Evolutionary conservation across 2,888 invertebrate genomes (phyloP).

Genomic region (Eretmocerus hayati): DNA sequence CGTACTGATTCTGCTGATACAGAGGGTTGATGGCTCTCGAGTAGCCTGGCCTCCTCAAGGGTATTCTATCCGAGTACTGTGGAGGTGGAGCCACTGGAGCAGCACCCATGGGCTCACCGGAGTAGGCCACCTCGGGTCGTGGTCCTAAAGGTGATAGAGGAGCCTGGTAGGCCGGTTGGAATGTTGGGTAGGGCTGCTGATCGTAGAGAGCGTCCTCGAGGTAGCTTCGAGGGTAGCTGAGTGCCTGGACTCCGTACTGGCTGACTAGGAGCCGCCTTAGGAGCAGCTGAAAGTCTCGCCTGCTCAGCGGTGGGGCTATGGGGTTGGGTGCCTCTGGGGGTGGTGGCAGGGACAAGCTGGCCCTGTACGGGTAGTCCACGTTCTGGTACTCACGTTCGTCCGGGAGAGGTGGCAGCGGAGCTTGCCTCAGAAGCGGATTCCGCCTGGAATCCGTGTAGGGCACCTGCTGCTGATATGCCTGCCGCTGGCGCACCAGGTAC

Average conservation of each 20-base stretch:
- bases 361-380: conserved; percentile 34
- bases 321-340: conserved; percentile 51
- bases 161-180: conserved; percentile 45
- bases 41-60: conserved; percentile 33
- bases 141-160: conserved; percentile 26
- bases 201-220: conserved; percentile 43
- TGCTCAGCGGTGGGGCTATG: conserved; percentile 63
- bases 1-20: conserved; percentile 36
- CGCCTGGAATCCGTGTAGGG: conserved; percentile 28
- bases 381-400: conserved; percentile 37
- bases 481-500: conserved; percentile 30
- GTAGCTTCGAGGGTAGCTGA: conserved; percentile 40
- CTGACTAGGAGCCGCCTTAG: conserved; percentile 60
- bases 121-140: conserved; percentile 30
- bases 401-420: conserved; percentile 29
- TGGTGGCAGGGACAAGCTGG: conserved; percentile 32
- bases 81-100: conserved; percentile 15
- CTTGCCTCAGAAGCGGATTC: conserved; percentile 25
- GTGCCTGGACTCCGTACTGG: conserved; percentile 48
- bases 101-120: conserved; percentile 12
- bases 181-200: conserved; percentile 43
- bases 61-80: conserved; percentile 37
- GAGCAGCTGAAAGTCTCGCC: conserved; percentile 62
- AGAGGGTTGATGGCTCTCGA: conserved; percentile 30
- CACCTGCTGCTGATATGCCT: conserved; percentile 27